phyloP scores from a whole-genome alignment of 2,888 invertebrate genomes.

The Xestia sexstrigata region DNA sequence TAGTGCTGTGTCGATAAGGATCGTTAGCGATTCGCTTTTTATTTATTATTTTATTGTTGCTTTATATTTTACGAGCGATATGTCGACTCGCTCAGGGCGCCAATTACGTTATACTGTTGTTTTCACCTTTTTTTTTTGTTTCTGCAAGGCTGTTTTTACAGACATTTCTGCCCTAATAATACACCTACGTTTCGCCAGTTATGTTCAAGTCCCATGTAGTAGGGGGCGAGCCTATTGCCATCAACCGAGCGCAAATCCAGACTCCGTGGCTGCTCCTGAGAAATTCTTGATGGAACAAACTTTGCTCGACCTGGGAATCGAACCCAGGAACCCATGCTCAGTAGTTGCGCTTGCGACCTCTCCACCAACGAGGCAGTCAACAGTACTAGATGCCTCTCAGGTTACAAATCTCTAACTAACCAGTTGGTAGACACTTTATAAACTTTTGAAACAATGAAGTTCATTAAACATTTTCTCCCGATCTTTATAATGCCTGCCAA shows the following conservation, averaged over 20 bases:
- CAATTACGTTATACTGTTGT: slow-evolving; percentile 47
- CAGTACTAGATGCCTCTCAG: background rate
- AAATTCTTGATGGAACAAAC: too few species aligned
- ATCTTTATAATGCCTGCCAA: slow-evolving; percentile 7
- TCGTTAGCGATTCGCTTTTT: slow-evolving; percentile 82
- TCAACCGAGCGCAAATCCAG: too few species aligned
- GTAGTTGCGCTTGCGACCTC: too few species aligned
- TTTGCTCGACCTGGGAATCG: too few species aligned
- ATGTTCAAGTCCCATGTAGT: too few species aligned
- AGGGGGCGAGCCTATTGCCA: too few species aligned
- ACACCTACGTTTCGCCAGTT: too few species aligned
- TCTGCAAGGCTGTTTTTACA: slow-evolving; percentile 3
- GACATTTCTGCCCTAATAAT: background rate
- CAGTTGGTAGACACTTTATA: background rate
- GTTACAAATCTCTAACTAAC: background rate
- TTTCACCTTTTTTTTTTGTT: slow-evolving; percentile 1
- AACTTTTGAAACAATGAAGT: slow-evolving; percentile 23
- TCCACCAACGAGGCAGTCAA: too few species aligned
- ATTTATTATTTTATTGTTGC: slow-evolving; percentile 50
- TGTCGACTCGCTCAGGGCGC: slow-evolving; percentile 45
- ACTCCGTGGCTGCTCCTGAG: too few species aligned
- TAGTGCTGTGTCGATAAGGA: slow-evolving; percentile 75
- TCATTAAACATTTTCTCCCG: background rate
- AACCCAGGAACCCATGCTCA: too few species aligned
- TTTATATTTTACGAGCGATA: slow-evolving; percentile 52